Base-by-base conservation (phyloP, 2,113 vertebrate genomes). In the Lates calcarifer region DNA sequence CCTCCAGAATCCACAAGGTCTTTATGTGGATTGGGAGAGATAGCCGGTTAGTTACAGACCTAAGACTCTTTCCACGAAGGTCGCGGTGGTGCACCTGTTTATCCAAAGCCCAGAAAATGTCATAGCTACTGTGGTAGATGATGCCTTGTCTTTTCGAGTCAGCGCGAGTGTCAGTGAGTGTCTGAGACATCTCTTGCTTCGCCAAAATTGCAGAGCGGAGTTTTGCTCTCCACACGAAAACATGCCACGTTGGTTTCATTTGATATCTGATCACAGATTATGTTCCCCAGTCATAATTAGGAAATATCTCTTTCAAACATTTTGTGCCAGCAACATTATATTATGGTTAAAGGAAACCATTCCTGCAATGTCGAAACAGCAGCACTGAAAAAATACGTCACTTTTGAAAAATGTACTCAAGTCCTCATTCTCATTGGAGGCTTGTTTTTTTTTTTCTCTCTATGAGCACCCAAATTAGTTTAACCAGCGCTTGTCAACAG, bases 231-330 rank as follows among this genome's bases (percentile, higher is more conserved):
- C 83, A 73, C 89, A 85, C 80, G 61, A 89, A 91, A 93, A 89
- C 85, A 92, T 79, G 83, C 87, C 87, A 84, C 69, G 79, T 83
- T 84, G 85, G 89, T 89, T 92, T 89, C 82, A 89, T 91, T 87
- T 91, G 85, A 91, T 92, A 91, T 91, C 83, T 84, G 90, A 94
- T 94, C 87, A 90, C 92, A 89, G 82, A 94, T 92, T 89, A 91
- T 86, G 81, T 79, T 90, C 85, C 89, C 87, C 41, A 67, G 78
- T 92, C 88, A 85, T 93, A 90, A 91, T 93, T 92, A 88, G 82
- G 78, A 92, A 90, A 93, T 91, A 90, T 90, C 83, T 85, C 81
- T 88, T 87, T 88, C 12, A 65, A 62, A 74, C 68, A 28, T 74
- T 89, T 79, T 53, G 73, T 56, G 87, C 88, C 85, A 85, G 80